Evolutionary conservation across 1,140 invertebrate species (phyloP), one percentile per base, ranked within the genome.

Genomic region (Phocides pigmalion): DNA sequence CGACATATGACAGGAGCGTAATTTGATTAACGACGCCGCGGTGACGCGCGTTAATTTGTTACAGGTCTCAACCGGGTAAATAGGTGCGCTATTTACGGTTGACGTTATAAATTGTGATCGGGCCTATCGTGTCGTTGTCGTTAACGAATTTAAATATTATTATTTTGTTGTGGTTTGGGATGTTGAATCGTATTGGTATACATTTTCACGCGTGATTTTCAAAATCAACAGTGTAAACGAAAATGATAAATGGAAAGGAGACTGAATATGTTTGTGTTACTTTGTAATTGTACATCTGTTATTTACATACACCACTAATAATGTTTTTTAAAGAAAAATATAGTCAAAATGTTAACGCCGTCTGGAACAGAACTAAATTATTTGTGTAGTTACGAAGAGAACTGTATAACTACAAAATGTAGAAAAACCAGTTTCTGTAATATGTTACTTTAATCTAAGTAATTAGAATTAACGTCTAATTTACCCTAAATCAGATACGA

Each of bases 21-120:
- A 64, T 62, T 62, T 70, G 68, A 70, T 66, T 63, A 70, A 70
- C 64, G 68, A 70, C 47, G 16, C 16, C 22, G 54, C 54, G 22
- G 32, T 63, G 68, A 70, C 68, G 46, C 53, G 59, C 63, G 63
- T 44, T 66, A 70, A 70, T 70, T 66, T 66, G 68, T 66, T 65
- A 63, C 63, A 47, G 53, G 64, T 44, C 56, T 66, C 63, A 22
- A 65, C 32, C 59, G 41, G 51, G 54, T 59, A 59, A 59, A 59
- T 59, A 59, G 54, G 41, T 59, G 54, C 54, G 54, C 41, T 59
- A 59, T 59, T 59, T 59, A 32, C 25, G 14, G 54, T 28, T 46
- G 25, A 16, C 54, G 54, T 46, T 59, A 44, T 59, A 46, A 44
- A 59, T 46, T 59, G 41, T 32, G 22, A 46, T 46, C 42, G 54